Base-by-base conservation (phyloP, 2,888 invertebrate species). In the Patella caerulea region DNA sequence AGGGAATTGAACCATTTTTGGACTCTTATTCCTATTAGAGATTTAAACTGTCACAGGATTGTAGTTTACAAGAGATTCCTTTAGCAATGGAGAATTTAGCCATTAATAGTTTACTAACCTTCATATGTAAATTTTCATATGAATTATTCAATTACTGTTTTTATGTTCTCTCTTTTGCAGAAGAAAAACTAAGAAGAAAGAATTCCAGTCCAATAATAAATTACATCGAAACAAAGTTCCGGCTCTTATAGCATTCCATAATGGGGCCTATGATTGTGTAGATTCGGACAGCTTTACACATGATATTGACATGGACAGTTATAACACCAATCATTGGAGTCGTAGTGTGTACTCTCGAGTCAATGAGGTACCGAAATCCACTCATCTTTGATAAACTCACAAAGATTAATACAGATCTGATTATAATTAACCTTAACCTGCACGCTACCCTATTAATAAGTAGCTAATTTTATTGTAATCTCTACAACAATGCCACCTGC, bases 221-320 rank as follows among this genome's bases (percentile, higher is more conserved):
- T 72, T 76, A 52, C 56, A 76, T 52, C 76, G 76, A 29, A 72
- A 76, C 56, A 76, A 29, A 12, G 24, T 53, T 15, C 55, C 55
- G 19, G 59, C 76, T 34, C 34, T 59, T 17, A 54, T 76, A 9
- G 76, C 76, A 34, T 76, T 71, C 45, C 76, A 76, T 19, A 76
- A 76, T 72, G 72, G 72, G 72, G 76, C 76, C 53, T 76, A 76
- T 52, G 74, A 74, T n/a, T 56, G 52, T 19, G 7, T 74, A 17
- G 76, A 76, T 59, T 5, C 19, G 11, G 65, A 29, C 5, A 55
- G 71, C 14, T 19, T 65, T 24, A 24, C 65, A 65, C 45, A 45
- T 4, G 65, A 65, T 24, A 24, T 65, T 24, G 19, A 24, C 14
- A 65, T 65, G 65, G 65, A 65, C 19, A 65, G 4, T 65, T 65